Percentiles rank a stretch among this genome's conserved stretches.
Evolutionary conservation across 1,140 invertebrate genomes (phyloP).

Genomic region (Nymphalis io): DNA sequence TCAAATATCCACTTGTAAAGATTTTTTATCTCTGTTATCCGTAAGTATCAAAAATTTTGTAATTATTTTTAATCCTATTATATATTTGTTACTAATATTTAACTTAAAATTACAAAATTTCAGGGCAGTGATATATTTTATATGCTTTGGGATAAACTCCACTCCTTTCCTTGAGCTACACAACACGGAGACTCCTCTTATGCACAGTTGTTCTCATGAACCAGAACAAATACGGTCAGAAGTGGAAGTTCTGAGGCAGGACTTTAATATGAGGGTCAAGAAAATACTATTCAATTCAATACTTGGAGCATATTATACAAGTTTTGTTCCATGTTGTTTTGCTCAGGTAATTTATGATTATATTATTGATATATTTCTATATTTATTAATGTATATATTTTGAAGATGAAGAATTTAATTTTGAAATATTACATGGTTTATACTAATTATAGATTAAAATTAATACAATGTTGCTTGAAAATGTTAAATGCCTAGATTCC

Average conservation of each 20-base stretch:
- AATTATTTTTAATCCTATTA: background rate
- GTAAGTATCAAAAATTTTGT: slow-evolving; percentile 83
- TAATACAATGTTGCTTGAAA: no score
- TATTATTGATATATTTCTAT: background rate
- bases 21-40: slow-evolving; percentile 93
- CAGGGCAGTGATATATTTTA: slow-evolving; percentile 91
- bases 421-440: no score
- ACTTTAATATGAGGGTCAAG: slow-evolving; percentile 94
- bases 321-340: slow-evolving; percentile 94
- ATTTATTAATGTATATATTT: background rate
- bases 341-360: slow-evolving; percentile 83
- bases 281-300: slow-evolving; percentile 95
- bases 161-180: slow-evolving; percentile 86
- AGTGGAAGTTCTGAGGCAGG: slow-evolving; percentile 90
- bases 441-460: no score
- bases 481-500: no score
- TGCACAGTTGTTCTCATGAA: slow-evolving; percentile 87
- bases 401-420: no score
- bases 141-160: slow-evolving; percentile 90
- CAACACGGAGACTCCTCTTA: slow-evolving; percentile 73
- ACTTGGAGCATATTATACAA: slow-evolving; percentile 94
- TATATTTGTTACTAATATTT: background rate
- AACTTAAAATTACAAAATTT: slow-evolving; percentile 34
- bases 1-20: slow-evolving; percentile 86
- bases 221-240: slow-evolving; percentile 89